Evolutionary conservation across 2,797 vertebrate species (phyloP).

Genomic region (Enoplosus armatus): DNA sequence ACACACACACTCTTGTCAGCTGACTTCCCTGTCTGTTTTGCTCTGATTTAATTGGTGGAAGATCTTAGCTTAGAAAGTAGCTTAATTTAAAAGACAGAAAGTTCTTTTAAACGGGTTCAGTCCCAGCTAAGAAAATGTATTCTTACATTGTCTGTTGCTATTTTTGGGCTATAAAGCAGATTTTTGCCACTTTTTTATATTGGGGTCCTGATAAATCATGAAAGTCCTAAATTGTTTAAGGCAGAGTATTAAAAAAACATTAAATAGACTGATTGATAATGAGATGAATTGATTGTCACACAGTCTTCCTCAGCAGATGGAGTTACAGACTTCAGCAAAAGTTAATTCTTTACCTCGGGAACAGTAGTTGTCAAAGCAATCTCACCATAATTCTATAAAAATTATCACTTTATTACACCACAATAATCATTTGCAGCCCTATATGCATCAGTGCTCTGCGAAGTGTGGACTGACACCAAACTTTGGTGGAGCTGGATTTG

Average conservation of each 20-base stretch:
- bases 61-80: background rate
- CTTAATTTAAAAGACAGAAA: background rate
- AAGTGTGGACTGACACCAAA: background rate
- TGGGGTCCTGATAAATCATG: background rate
- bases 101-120: background rate
- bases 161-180: background rate
- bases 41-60: slow-evolving; percentile 5
- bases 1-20: slow-evolving; percentile 1
- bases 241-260: background rate
- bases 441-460: background rate
- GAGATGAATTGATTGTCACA: background rate
- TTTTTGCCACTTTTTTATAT: background rate
- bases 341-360: background rate
- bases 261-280: background rate
- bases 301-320: background rate
- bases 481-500: background rate
- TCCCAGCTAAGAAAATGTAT: too few species aligned
- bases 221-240: background rate
- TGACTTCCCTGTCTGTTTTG: background rate
- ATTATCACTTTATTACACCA: too few species aligned
- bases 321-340: too few species aligned
- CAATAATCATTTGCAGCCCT: too few species aligned
- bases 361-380: background rate
- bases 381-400: background rate
- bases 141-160: background rate